These are phyloP conservation scores for Acinonyx jubatus DNA, from an alignment of 2,113 vertebrate genomes.

Conservation along the genomic window DNA sequence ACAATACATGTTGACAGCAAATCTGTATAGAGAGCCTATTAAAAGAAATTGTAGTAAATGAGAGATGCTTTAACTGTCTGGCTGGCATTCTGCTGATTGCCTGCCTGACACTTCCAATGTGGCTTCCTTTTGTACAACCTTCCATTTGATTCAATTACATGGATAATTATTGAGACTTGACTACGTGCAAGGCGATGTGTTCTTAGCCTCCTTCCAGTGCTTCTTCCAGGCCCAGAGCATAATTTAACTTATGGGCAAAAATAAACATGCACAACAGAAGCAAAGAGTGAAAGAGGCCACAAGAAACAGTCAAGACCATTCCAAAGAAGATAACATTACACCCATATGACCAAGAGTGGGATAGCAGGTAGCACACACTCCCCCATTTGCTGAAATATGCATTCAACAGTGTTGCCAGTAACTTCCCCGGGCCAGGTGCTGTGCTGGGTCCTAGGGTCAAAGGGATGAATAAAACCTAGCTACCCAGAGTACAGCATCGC, in stretches of 20 bases:
- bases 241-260: slow-evolving; percentile 66
- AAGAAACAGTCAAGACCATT: neutral
- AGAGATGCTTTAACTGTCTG: slow-evolving; percentile 56
- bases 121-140: slow-evolving; percentile 46
- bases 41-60: slow-evolving; percentile 72
- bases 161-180: slow-evolving; percentile 60
- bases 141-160: slow-evolving; percentile 42
- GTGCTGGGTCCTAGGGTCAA: neutral
- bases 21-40: slow-evolving; percentile 69
- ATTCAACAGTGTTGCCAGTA: neutral
- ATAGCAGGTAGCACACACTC: neutral
- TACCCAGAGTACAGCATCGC: neutral
- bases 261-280: neutral
- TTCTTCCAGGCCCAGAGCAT: neutral
- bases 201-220: slow-evolving; percentile 31
- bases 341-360: neutral
- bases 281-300: neutral
- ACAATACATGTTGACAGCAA: slow-evolving; percentile 68
- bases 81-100: slow-evolving; percentile 52
- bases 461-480: neutral
- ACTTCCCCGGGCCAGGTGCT: neutral
- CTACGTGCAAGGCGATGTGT: neutral
- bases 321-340: neutral
- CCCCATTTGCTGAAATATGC: neutral
- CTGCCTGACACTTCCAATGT: neutral